Evolutionary conservation across 1,140 invertebrate species (phyloP).

Genomic region (Penaeus japonicus): DNA sequence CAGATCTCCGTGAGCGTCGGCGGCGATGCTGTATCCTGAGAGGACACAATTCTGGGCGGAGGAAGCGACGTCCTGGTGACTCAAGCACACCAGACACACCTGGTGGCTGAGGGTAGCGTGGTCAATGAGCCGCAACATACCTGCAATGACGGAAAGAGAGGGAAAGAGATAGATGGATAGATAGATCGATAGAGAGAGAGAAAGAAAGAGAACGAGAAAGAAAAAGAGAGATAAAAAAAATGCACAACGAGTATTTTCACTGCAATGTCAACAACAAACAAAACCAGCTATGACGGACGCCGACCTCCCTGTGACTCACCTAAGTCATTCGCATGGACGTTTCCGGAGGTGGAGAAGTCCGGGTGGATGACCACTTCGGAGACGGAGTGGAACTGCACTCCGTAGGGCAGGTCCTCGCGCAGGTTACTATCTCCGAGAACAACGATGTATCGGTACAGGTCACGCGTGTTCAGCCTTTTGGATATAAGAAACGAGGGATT

Average conservation of each 20-base stretch:
- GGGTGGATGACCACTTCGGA: conserved; percentile 42
- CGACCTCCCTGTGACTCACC: neutral
- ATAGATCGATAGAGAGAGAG: neutral
- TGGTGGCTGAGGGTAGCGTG: conserved; percentile 62
- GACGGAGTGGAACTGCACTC: conserved; percentile 49
- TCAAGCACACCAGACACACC: conserved; percentile 64
- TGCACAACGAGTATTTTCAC: too few relatives aligned
- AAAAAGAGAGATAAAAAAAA: neutral
- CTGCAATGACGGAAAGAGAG: neutral
- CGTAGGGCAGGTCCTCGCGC: conserved; percentile 51
- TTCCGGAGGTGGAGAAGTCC: conserved; percentile 35
- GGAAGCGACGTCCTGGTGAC: neutral
- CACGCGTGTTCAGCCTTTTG: conserved; percentile 31
- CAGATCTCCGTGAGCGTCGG: neutral
- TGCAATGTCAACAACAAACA: too few relatives aligned
- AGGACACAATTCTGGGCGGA: neutral
- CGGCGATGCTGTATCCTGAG: conserved; percentile 12
- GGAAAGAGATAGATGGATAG: neutral
- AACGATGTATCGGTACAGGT: conserved; percentile 36
- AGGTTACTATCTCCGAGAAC: conserved; percentile 57
- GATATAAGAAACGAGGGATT: neutral
- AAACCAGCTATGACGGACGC: too few relatives aligned
- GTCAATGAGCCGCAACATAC: conserved; percentile 59
- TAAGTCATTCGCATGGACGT: conserved; percentile 54
- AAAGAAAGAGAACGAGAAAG: neutral